A percentile compares a stretch with the other conserved stretches of the same genome.
phyloP scores from a whole-genome alignment of 2,888 invertebrate genomes.

The Agrochola macilenta region DNA sequence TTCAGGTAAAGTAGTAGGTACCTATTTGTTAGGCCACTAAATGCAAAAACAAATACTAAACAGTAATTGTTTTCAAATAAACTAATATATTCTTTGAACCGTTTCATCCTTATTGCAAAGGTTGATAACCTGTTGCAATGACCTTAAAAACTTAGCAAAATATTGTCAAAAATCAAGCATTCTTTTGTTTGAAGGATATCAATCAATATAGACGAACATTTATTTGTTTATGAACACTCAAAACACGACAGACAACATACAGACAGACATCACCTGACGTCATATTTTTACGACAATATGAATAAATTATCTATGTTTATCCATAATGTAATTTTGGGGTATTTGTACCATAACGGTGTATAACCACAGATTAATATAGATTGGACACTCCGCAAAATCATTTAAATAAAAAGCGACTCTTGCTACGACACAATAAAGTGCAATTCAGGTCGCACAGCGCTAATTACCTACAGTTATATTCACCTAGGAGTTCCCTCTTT shows the following conservation, averaged over 20 bases:
- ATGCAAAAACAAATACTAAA: not conserved
- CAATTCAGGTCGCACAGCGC: too few relatives aligned
- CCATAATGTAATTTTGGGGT: not conserved
- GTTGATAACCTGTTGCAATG: not conserved
- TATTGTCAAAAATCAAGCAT: conserved; percentile 1
- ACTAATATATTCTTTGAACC: not conserved
- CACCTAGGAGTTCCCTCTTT: too few relatives aligned
- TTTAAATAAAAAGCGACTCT: too few relatives aligned
- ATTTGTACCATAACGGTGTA: not conserved
- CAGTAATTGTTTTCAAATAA: not conserved
- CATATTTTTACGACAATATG: not conserved
- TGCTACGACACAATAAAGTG: too few relatives aligned
- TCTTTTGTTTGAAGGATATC: conserved; percentile 4
- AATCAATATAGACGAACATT: not conserved
- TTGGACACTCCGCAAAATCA: too few relatives aligned
- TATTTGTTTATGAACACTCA: not conserved
- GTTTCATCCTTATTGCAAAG: conserved; percentile 16
- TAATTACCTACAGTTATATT: too few relatives aligned
- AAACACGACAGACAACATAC: not conserved
- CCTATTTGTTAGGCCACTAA: not conserved
- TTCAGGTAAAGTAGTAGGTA: not conserved
- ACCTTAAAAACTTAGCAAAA: not conserved
- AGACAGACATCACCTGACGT: not conserved
- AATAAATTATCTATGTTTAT: conserved; percentile 10
- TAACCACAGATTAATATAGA: too few relatives aligned